Conservation (phyloP, 2,797 vertebrate species). For the Stomatorhinus walkeri region DNA sequence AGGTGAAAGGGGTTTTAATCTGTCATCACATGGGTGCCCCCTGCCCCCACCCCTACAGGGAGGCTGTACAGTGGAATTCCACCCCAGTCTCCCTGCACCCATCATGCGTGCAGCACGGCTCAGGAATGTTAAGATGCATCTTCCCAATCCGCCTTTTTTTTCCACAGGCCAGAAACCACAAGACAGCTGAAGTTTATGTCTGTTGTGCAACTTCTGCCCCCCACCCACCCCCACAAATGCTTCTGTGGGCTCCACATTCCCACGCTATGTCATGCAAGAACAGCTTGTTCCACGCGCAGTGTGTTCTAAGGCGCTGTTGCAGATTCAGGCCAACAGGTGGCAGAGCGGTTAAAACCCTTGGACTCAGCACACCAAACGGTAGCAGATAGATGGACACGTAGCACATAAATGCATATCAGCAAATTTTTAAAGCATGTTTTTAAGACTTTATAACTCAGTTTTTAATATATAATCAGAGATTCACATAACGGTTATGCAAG, state of each 20-base stretch:
- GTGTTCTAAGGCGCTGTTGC: neutral
- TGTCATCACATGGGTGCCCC: constrained; percentile 12
- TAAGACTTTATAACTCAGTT: neutral
- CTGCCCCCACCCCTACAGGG: neutral
- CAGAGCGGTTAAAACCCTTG: neutral
- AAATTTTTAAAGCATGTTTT: neutral
- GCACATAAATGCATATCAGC: neutral
- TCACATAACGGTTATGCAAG: neutral
- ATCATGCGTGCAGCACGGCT: neutral
- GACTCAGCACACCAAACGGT: neutral
- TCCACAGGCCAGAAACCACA: neutral
- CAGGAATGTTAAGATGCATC: constrained; percentile 22
- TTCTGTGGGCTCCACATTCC: constrained; percentile 5
- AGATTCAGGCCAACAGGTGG: neutral
- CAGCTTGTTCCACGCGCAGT: neutral
- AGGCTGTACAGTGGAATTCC: constrained; percentile 5
- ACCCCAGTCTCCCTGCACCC: neutral
- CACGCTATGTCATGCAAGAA: constrained; percentile 16
- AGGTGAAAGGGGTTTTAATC: constrained; percentile 30
- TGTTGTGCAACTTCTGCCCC: neutral
- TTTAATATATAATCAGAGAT: neutral
- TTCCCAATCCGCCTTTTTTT: neutral
- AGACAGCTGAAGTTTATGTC: neutral
- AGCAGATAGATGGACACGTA: neutral
- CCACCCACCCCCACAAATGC: neutral